phyloP scores from a whole-genome alignment of 2,113 vertebrate species.

The Notiomystis cincta region DNA sequence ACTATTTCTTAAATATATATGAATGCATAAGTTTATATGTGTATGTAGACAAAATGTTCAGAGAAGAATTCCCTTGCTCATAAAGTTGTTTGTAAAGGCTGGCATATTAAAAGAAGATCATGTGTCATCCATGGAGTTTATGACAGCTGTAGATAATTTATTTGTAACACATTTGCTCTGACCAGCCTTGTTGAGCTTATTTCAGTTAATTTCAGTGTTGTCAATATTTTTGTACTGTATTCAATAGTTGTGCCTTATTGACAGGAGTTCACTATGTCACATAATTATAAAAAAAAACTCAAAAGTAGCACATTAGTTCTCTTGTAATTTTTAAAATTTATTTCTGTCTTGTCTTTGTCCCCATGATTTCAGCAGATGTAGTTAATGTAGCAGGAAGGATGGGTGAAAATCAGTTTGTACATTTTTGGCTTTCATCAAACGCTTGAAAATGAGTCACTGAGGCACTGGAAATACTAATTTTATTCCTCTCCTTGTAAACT shows the following conservation, averaged over 20 bases:
- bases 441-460: not conserved
- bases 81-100: not conserved
- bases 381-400: not conserved
- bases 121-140: not conserved
- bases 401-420: not conserved
- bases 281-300: not conserved
- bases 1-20: not conserved
- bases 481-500: not conserved
- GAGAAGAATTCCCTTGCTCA: not conserved
- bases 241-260: not conserved
- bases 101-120: not conserved
- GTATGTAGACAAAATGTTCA: not conserved
- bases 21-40: not conserved
- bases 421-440: not conserved
- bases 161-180: not conserved
- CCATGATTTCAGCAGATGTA: not conserved
- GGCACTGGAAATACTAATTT: not conserved
- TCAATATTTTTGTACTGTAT: not conserved
- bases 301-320: not conserved
- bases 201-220: not conserved
- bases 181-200: not conserved
- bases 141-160: not conserved
- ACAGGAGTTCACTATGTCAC: not conserved
- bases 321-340: not conserved
- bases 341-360: not conserved